These are phyloP conservation scores for Lacerta viridis DNA, from an alignment of 2,797 vertebrate genomes.

Conservation along the genomic window DNA sequence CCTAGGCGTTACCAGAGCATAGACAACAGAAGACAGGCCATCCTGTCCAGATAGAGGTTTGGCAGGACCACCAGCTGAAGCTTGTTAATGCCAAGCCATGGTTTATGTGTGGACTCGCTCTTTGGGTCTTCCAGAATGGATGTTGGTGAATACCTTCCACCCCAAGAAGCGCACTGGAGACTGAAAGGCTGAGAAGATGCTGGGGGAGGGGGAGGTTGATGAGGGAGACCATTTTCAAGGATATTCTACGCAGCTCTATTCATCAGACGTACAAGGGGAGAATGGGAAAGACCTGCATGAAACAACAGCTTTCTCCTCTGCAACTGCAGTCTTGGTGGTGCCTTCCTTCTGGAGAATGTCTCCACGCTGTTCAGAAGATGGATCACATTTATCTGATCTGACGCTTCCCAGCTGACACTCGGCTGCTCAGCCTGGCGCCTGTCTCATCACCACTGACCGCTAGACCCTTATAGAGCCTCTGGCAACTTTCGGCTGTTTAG, in stretches of 20 bases:
- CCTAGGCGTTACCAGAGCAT: too few relatives aligned
- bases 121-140: background rate
- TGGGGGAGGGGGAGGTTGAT: background rate
- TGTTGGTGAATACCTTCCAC: background rate
- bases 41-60: too few relatives aligned
- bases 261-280: background rate
- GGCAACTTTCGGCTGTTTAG: background rate
- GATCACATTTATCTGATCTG: background rate
- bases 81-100: too few relatives aligned
- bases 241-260: background rate
- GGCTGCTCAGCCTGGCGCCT: background rate
- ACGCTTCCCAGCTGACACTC: background rate
- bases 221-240: background rate
- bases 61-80: too few relatives aligned
- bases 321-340: background rate
- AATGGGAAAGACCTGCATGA: background rate
- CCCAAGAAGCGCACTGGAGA: background rate
- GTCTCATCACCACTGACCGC: background rate
- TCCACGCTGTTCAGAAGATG: background rate
- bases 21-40: too few relatives aligned
- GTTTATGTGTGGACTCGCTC: too few relatives aligned
- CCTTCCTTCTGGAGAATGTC: background rate
- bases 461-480: background rate
- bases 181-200: background rate
- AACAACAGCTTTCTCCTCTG: background rate